phyloP scores from a whole-genome alignment of 2,797 vertebrate species.

The Echeneis naucrates region DNA sequence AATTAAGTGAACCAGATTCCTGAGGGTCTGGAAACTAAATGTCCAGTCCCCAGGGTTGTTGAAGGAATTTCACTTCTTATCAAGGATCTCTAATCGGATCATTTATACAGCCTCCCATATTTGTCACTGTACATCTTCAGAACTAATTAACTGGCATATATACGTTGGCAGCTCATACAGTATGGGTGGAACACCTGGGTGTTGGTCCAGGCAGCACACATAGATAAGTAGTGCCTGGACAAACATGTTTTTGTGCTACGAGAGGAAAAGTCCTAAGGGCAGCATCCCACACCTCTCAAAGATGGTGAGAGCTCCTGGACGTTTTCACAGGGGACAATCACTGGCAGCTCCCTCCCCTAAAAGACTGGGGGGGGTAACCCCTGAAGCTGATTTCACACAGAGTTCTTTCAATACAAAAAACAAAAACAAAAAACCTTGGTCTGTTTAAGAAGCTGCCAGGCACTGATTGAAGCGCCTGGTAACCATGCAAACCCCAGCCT shows the following conservation, averaged over 20 bases:
- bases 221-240: conserved; percentile 41
- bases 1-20: conserved; percentile 68
- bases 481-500: conserved; percentile 83
- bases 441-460: conserved; percentile 80
- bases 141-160: conserved; percentile 58
- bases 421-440: conserved; percentile 75
- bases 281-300: conserved; percentile 66
- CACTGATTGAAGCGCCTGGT: conserved; percentile 83
- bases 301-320: conserved; percentile 52
- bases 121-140: conserved; percentile 41
- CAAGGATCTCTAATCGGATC: conserved; percentile 51
- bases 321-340: conserved; percentile 75
- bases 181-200: neutral
- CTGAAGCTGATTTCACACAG: conserved; percentile 80
- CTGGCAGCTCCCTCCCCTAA: conserved; percentile 50
- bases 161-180: conserved; percentile 5
- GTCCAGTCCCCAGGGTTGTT: conserved; percentile 64
- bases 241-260: conserved; percentile 60
- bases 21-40: conserved; percentile 74
- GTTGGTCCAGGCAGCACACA: conserved; percentile 7
- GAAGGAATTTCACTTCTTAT: conserved; percentile 44
- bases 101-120: conserved; percentile 46
- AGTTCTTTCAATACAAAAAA: conserved; percentile 74
- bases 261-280: conserved; percentile 45
- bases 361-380: conserved; percentile 55